Base-by-base conservation (phyloP, 2,888 invertebrate genomes). In the Steinernema scapterisci region DNA sequence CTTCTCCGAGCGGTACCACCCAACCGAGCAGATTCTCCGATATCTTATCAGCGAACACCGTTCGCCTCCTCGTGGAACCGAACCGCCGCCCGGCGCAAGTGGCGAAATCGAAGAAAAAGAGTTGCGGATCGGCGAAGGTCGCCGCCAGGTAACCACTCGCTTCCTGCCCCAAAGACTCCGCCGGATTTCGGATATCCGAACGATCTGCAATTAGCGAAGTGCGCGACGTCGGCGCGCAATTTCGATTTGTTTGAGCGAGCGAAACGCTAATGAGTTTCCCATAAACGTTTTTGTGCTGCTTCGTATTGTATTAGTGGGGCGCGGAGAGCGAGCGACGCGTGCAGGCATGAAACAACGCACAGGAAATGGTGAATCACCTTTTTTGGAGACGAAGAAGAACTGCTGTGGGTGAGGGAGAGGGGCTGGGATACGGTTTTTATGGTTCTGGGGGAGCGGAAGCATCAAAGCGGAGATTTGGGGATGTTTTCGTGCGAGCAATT, bases 41-140 rank as follows among this genome's bases (percentile, higher is more conserved):
- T 63, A 63, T 63, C 63, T 63, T 63, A 63, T 63, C 63, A 63
- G 63, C 48, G 63, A 63, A 63, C 63, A 31, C 7, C 63, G 63
- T 63, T 63, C 63, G 63, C 31, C 16, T 25, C 9, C 54, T 63
- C 63, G 38, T 38, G 38, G 38, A 38, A 38, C 38, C 63, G 63
- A 21, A 27, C 63, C 27, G 48, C 38, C 38, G n/a, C n/a, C 45
- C 45, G 6, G 16, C 7, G 19, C 54, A 27, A 31, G 63, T 25
- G 63, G 27, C 23, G 27, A 63, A 27, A 63, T 63, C 31, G 9
- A 16, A 63, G n/a, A 63, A 48, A 63, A 63, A 63, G 16, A 27
- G 63, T 63, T 63, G 63, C 63, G 38, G n/a, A 19, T 38, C 6
- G 16, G 63, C 25, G 63, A 63, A 27, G 63, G 27, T 63, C 16